Base-by-base conservation (phyloP, 92 coral and sea anemone species). In the Actinostola sp. region DNA sequence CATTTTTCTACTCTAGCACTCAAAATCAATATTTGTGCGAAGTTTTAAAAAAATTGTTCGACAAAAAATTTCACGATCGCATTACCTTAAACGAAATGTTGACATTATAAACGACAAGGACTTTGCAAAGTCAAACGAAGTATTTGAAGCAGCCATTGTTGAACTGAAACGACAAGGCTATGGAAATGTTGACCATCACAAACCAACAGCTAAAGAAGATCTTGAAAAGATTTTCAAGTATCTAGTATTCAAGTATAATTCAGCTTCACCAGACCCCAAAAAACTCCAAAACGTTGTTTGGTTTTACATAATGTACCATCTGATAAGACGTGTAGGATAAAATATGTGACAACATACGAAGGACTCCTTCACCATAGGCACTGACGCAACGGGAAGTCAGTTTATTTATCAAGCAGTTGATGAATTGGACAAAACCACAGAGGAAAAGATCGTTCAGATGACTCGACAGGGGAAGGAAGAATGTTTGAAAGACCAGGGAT, bases 171-270 rank as follows among this genome's bases (percentile, higher is more conserved):
- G 83, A 61, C 91, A 86, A 53, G 91, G 86, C 16, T 86, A 67
- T 81, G 80, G 91, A 73, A 86, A 81, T 61, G 92, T 86, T 33
- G 92, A 86, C 14, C 87, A 76, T 24, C 84, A 81, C 58, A 57
- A 43, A 29, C 66, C 92, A 34, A 76, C 63, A 61, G 76, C 76
- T 45, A 49, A 43, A 28, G 81, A 84, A 67, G 86, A 86, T 58
- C 77, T 79, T 66, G 77, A 72, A 60, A 84, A 84, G 66, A 78
- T n/a, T n/a, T 73, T 38, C 81, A 72, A 63, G 66, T 63, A 58
- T 85, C 86, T 48, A 8, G 8, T n/a, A n/a, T n/a, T n/a, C n/a
- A n/a, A n/a, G 20, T 71, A 41, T 67, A 72, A 72, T 58, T 41
- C 76, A 48, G 44, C 61, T 39, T 84, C 79, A 61, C 61, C 74